These are phyloP conservation scores for Platyscapa corneri DNA, from an alignment of 1,140 invertebrate genomes.

Conservation along the genomic window DNA sequence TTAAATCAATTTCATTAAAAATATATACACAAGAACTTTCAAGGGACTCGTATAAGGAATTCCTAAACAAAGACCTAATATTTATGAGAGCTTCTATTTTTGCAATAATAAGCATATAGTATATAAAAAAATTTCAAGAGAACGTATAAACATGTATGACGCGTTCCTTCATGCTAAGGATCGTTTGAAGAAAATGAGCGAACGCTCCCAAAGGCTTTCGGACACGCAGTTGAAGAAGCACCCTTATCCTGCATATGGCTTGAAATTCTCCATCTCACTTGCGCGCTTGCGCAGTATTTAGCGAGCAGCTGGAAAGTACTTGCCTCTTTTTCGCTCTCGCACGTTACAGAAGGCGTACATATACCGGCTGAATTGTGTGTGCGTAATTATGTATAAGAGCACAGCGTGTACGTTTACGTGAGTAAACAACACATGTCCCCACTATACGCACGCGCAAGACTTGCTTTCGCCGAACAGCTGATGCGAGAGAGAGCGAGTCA, in stretches of 20 bases:
- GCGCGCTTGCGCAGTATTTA: conserved; percentile 13
- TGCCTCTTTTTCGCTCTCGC: not conserved
- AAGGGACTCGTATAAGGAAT: not conserved
- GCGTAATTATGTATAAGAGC: no score
- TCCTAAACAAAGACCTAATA: not conserved
- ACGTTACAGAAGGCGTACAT: no score
- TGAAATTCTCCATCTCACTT: not conserved
- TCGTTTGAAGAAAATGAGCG: not conserved
- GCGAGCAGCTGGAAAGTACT: conserved; percentile 1
- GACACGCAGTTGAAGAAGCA: not conserved
- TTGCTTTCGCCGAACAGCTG: conserved; percentile 72
- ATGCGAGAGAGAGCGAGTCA: conserved; percentile 53
- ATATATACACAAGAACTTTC: not conserved
- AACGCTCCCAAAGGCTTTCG: not conserved
- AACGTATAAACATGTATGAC: not conserved
- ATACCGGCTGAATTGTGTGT: no score
- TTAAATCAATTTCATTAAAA: no score
- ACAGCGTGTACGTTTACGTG: no score
- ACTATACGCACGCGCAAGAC: not conserved
- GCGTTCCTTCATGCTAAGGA: not conserved
- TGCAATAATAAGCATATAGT: not conserved
- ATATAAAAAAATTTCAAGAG: not conserved
- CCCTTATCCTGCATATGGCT: not conserved
- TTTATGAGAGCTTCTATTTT: not conserved
- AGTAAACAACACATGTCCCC: not conserved